Evolutionary conservation across 2,113 vertebrate species (phyloP).

Genomic region (Strigops habroptila): DNA sequence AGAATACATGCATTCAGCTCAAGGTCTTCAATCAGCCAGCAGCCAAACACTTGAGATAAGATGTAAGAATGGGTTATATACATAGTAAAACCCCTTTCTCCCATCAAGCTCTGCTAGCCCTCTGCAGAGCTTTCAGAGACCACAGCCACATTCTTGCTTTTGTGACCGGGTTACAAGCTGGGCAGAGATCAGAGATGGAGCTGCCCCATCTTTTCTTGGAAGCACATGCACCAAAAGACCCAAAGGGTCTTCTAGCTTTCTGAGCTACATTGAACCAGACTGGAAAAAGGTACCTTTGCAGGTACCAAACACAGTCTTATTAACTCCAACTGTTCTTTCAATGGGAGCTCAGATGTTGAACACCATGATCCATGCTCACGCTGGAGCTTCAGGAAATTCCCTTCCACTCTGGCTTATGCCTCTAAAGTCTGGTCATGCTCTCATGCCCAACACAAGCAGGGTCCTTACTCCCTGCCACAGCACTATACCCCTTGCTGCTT

Average conservation of each 20-base stretch:
- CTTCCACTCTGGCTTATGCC: neutral
- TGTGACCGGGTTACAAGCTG: neutral
- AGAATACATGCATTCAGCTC: neutral
- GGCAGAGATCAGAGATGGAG: neutral
- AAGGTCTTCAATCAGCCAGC: neutral
- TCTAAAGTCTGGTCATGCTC: neutral
- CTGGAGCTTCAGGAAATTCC: neutral
- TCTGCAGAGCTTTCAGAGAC: neutral
- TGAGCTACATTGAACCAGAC: neutral
- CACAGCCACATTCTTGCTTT: neutral
- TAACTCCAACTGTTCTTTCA: neutral
- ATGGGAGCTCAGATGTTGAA: neutral
- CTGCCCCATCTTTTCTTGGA: neutral
- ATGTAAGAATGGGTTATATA: neutral
- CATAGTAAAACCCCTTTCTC: neutral
- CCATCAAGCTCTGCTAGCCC: neutral
- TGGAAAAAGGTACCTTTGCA: neutral
- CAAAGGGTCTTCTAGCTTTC: neutral
- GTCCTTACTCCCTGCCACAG: accelerated
- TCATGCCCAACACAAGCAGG: neutral
- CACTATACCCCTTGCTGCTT: accelerated
- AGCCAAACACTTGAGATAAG: neutral
- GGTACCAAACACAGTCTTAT: neutral
- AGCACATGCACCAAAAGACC: neutral
- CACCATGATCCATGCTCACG: accelerated